Conservation (phyloP, 2,113 vertebrate genomes). For the Amphilophus citrinellus region DNA sequence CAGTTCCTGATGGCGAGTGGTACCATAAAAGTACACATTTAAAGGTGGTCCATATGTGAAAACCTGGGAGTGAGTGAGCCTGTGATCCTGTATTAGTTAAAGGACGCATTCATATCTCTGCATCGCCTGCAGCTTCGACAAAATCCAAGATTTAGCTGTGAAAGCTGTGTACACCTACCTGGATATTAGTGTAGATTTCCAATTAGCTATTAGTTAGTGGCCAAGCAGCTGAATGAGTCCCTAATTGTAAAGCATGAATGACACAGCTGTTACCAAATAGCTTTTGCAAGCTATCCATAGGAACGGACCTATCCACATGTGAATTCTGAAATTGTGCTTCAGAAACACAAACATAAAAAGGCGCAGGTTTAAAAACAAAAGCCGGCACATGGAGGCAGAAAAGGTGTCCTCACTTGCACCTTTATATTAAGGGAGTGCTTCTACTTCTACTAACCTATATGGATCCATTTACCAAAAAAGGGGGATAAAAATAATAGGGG, state of each 20-base stretch:
- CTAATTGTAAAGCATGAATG: background rate
- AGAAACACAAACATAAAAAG: background rate
- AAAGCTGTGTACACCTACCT: background rate
- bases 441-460: too few species aligned
- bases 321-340: background rate
- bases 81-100: background rate
- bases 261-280: background rate
- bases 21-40: background rate
- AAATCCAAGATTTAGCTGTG: background rate
- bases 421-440: too few species aligned
- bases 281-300: background rate
- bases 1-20: background rate
- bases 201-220: background rate
- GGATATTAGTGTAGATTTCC: background rate
- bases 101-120: background rate
- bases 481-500: background rate
- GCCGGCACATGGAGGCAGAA: background rate
- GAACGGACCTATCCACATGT: fast-evolving
- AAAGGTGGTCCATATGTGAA: background rate
- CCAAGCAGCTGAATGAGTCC: background rate
- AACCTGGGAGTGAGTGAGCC: too few species aligned
- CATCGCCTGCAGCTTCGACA: background rate
- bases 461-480: too few species aligned
- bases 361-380: background rate
- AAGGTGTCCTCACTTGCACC: too few species aligned